Evolutionary conservation across 2,797 vertebrate species (phyloP).

Genomic region (Decapterus maruadsi): DNA sequence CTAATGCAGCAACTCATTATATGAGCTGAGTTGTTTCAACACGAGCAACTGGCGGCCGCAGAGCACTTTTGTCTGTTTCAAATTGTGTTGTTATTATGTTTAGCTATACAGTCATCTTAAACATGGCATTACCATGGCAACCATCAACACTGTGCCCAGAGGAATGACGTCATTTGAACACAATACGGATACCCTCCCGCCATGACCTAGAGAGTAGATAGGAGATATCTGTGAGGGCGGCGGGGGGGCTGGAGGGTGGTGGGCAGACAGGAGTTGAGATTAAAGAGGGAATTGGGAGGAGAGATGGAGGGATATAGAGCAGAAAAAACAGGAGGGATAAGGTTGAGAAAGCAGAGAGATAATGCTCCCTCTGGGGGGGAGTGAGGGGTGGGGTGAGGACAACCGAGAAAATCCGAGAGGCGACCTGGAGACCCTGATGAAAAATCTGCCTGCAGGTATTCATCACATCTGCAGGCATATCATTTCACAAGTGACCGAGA

Average conservation of each 20-base stretch:
- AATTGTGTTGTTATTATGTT: slow-evolving; percentile 19
- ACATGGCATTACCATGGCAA: slow-evolving; percentile 33
- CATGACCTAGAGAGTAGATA: slow-evolving; percentile 29
- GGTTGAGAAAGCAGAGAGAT: slow-evolving; percentile 64
- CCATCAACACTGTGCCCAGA: slow-evolving; percentile 34
- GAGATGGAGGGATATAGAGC: slow-evolving; percentile 39
- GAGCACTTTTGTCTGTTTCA: neutral
- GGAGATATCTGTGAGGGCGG: neutral
- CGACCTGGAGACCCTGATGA: slow-evolving; percentile 46
- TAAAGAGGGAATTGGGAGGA: slow-evolving; percentile 50
- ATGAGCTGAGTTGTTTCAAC: neutral
- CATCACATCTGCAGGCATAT: slow-evolving; percentile 36
- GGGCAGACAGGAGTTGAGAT: slow-evolving; percentile 40
- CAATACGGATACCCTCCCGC: slow-evolving; percentile 40
- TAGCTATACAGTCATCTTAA: slow-evolving; percentile 17
- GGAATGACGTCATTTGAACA: slow-evolving; percentile 47
- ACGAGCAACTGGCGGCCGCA: neutral
- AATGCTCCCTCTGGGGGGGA: slow-evolving; percentile 37
- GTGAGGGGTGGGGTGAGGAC: neutral
- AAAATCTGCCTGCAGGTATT: slow-evolving; percentile 62
- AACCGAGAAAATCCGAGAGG: slow-evolving; percentile 5
- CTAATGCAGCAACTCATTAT: neutral
- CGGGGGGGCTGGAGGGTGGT: slow-evolving; percentile 4
- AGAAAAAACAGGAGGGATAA: slow-evolving; percentile 43
- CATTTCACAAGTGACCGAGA: slow-evolving; percentile 15